phyloP scores from a whole-genome alignment of 2,113 vertebrate species.

The Picathartes gymnocephalus region DNA sequence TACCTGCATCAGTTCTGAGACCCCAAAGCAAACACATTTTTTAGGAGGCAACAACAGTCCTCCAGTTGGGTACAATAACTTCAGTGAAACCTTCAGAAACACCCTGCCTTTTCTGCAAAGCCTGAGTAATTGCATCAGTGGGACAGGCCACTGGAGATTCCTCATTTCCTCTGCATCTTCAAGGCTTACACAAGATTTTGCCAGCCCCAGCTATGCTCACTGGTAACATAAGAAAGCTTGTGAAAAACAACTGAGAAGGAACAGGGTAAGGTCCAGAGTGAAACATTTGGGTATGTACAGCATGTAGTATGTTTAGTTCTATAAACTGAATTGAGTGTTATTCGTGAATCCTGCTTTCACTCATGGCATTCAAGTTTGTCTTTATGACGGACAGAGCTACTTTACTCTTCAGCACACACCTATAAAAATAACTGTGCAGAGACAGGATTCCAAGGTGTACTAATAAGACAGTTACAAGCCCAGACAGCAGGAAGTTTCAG shows the following conservation, averaged over 20 bases:
- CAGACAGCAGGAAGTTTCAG: background rate
- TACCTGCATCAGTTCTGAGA: background rate
- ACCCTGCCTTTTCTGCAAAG: background rate
- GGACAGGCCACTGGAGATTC: background rate
- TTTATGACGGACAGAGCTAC: background rate
- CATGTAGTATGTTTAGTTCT: rapidly evolving
- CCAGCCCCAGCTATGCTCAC: background rate
- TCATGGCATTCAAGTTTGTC: background rate
- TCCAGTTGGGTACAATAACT: background rate
- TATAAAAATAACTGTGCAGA: background rate
- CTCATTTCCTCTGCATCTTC: background rate
- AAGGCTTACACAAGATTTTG: background rate
- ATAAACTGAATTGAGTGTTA: rapidly evolving
- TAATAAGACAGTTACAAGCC: background rate
- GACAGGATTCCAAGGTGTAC: background rate
- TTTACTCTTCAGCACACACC: background rate
- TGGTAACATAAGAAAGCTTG: background rate
- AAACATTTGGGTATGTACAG: background rate
- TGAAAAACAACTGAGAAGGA: background rate
- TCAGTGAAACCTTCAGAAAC: background rate
- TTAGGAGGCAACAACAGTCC: background rate
- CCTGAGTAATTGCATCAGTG: background rate
- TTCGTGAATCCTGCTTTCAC: background rate
- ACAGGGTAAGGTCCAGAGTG: background rate
- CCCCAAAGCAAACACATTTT: background rate